These are phyloP conservation scores for Pediacus dermestoides DNA, from an alignment of 2,888 invertebrate genomes.

Conservation along the genomic window DNA sequence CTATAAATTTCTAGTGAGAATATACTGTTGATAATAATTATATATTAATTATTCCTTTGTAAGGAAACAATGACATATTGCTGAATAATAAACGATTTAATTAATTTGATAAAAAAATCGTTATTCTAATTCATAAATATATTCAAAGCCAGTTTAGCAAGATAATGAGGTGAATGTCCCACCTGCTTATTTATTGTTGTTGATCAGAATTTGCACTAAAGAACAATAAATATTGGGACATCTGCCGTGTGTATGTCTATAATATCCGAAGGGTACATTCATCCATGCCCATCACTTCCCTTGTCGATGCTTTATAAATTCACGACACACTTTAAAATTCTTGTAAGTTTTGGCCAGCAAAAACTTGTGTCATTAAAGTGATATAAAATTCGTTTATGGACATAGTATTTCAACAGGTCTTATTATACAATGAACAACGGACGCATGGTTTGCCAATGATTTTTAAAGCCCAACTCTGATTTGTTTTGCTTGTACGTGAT, in stretches of 20 bases:
- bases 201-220: conserved; percentile 32
- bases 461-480: conserved; percentile 38
- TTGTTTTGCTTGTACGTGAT: conserved; percentile 36
- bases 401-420: conserved; percentile 40
- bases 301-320: conserved; percentile 41
- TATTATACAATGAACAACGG: conserved; percentile 31
- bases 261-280: conserved; percentile 32
- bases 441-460: conserved; percentile 27
- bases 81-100: too few relatives aligned
- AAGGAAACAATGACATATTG: too few relatives aligned
- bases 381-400: conserved; percentile 44
- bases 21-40: too few relatives aligned
- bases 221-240: conserved; percentile 34
- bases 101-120: too few relatives aligned
- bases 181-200: conserved; percentile 23
- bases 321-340: conserved; percentile 41
- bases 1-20: too few relatives aligned
- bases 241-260: conserved; percentile 26
- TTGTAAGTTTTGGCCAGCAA: conserved; percentile 38
- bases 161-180: conserved; percentile 13
- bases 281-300: conserved; percentile 30
- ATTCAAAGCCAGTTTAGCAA: too few relatives aligned
- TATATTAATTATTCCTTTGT: too few relatives aligned
- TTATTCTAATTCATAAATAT: too few relatives aligned
- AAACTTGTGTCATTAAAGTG: conserved; percentile 45